Evolutionary conservation across 2,888 invertebrate species (phyloP).

Genomic region (Unio delphinus): DNA sequence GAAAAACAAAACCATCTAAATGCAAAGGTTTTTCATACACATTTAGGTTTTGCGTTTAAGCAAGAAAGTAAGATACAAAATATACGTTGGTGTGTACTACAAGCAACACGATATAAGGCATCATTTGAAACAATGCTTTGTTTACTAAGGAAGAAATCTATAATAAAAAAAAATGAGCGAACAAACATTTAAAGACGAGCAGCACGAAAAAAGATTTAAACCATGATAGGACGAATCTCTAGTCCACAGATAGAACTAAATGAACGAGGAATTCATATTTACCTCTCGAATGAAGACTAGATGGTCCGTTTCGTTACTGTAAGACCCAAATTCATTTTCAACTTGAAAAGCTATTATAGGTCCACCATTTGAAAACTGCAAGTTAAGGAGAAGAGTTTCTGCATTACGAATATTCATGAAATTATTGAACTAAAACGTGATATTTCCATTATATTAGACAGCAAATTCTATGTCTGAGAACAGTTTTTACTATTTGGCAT

Average conservation of each 20-base stretch:
- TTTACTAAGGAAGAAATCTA: too few relatives aligned
- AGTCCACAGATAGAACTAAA: not conserved
- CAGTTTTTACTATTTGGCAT: too few relatives aligned
- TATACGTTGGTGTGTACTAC: too few relatives aligned
- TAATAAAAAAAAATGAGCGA: too few relatives aligned
- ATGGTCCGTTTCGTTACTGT: slow-evolving; percentile 62
- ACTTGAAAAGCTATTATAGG: slow-evolving; percentile 74
- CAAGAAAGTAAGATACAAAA: too few relatives aligned
- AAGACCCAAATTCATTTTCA: slow-evolving; percentile 75
- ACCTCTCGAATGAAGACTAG: slow-evolving; percentile 51
- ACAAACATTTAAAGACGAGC: too few relatives aligned
- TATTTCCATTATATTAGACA: not conserved
- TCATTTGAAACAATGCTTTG: too few relatives aligned
- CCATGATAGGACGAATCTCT: not conserved
- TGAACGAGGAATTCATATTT: slow-evolving; percentile 5
- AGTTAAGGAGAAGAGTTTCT: slow-evolving; percentile 3
- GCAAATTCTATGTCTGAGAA: not conserved
- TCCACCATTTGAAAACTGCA: slow-evolving; percentile 72
- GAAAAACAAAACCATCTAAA: too few relatives aligned
- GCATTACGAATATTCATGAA: not conserved
- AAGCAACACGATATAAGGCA: too few relatives aligned
- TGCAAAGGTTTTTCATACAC: too few relatives aligned
- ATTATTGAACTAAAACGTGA: not conserved
- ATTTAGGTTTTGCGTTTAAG: too few relatives aligned
- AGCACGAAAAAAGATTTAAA: too few relatives aligned